Conservation (phyloP, 2,113 vertebrate genomes). For the Psephotus haematonotus region DNA sequence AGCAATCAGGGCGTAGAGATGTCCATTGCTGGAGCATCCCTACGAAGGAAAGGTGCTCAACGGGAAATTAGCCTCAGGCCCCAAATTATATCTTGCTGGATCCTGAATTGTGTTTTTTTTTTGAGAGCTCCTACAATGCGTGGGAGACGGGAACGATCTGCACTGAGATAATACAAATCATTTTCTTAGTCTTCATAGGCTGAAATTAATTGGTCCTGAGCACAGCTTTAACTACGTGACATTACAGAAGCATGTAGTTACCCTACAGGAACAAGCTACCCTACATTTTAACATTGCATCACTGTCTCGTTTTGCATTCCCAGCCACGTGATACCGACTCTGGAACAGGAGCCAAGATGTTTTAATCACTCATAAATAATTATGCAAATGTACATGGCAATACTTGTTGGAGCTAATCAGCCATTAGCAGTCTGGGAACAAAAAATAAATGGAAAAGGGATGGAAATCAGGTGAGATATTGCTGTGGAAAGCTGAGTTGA, state of each 20-base stretch:
- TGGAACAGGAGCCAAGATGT: not conserved
- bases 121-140: not conserved
- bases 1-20: not conserved
- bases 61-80: not conserved
- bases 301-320: not conserved
- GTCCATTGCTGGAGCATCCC: not conserved
- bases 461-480: not conserved
- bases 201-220: conserved; percentile 16
- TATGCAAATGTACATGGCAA: not conserved
- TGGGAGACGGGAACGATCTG: not conserved
- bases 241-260: not conserved
- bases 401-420: not conserved
- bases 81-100: not conserved
- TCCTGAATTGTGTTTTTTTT: not conserved
- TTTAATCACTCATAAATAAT: conserved; percentile 38
- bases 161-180: conserved; percentile 5
- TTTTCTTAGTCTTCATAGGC: not conserved
- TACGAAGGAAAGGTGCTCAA: not conserved
- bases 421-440: not conserved
- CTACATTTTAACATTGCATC: not conserved
- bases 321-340: not conserved
- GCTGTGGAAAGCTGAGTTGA: not conserved
- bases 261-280: not conserved
- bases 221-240: not conserved
- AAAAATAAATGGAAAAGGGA: not conserved